These are phyloP conservation scores for Onychomys arenicola DNA, from an alignment of 2,797 vertebrate genomes.

Conservation along the genomic window DNA sequence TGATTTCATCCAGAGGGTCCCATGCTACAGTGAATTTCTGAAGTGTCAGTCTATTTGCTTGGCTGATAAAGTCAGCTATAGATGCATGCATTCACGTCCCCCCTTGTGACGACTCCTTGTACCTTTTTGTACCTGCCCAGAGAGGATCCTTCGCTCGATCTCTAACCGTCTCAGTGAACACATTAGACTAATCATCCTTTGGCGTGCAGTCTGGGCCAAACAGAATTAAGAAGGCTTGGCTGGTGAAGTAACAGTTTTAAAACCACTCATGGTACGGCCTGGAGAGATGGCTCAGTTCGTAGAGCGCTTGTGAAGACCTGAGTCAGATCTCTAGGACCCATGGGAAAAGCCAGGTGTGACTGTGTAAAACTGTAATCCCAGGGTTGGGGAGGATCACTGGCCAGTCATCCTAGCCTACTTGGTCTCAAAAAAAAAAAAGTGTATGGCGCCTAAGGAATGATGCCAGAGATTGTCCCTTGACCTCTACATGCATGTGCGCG, in stretches of 20 bases:
- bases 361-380: not conserved
- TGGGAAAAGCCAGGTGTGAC: not conserved
- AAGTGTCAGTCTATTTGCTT: conserved; percentile 8
- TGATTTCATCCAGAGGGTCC: conserved; percentile 18
- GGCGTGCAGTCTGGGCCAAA: not conserved
- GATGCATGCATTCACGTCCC: not conserved
- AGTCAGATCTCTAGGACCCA: no score
- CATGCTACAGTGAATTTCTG: not conserved
- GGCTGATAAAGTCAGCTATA: not conserved
- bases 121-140: not conserved
- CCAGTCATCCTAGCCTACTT: not conserved
- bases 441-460: not conserved
- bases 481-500: not conserved
- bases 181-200: not conserved
- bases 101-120: fast-evolving
- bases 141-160: not conserved
- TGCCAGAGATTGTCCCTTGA: not conserved
- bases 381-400: not conserved
- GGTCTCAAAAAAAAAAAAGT: not conserved
- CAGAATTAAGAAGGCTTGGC: not conserved
- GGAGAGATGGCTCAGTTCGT: not conserved
- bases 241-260: not conserved
- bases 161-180: not conserved
- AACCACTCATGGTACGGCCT: not conserved
- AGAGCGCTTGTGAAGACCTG: not conserved